A percentile compares a stretch with the other conserved stretches of the same genome.
Evolutionary conservation across 1,140 invertebrate species (phyloP).

Genomic region (Macrosteles quadrilineatus): DNA sequence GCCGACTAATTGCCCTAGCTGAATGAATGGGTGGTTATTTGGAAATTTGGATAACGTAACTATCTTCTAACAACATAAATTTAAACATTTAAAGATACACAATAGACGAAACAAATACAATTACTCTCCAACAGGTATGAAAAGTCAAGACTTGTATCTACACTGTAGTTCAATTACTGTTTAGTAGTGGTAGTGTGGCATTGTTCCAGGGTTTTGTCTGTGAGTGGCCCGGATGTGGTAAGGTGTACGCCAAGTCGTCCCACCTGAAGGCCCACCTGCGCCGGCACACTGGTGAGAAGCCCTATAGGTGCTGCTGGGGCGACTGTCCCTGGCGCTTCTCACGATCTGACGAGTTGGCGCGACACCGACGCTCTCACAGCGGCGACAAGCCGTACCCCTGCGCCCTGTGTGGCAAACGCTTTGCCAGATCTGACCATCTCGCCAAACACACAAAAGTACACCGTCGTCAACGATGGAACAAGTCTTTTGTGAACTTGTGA

Average conservation of each 20-base stretch:
- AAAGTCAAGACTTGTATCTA: no score
- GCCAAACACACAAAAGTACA: conserved; percentile 89
- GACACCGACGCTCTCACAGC: conserved; percentile 63
- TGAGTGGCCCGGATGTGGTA: conserved; percentile 49
- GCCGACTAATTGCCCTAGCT: no score
- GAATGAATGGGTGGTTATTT: no score
- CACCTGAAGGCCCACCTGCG: conserved; percentile 93
- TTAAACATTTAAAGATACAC: no score
- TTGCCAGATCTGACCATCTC: conserved; percentile 87
- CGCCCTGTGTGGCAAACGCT: conserved; percentile 78
- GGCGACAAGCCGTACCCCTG: conserved; percentile 85
- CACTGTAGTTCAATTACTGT: no score
- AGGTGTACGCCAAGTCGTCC: conserved; percentile 89
- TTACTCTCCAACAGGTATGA: no score
- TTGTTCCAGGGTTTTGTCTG: conserved; percentile 54
- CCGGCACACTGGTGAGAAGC: conserved; percentile 93
- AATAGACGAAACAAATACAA: no score
- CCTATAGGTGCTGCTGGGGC: conserved; percentile 86
- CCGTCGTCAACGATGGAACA: conserved; percentile 22
- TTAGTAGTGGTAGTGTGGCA: no score
- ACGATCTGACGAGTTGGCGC: conserved; percentile 86
- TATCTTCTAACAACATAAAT: no score
- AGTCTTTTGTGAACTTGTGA: not conserved
- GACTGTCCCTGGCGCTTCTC: conserved; percentile 95
- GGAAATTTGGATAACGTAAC: no score